phyloP scores from a whole-genome alignment of 1,140 invertebrate species.

The Tetramorium simillimum region DNA sequence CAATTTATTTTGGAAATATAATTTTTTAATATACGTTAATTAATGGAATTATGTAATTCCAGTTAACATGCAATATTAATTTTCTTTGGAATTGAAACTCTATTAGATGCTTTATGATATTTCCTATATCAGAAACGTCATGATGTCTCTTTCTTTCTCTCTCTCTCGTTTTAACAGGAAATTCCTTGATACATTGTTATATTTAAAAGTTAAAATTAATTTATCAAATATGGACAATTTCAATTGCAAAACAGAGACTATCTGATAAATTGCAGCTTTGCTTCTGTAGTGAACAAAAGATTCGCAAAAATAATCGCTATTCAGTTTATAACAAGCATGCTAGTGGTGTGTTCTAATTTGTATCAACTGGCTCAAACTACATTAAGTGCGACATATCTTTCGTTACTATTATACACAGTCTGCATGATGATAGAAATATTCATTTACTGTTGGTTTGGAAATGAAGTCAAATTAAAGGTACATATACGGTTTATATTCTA shows the following conservation, averaged over 20 bases:
- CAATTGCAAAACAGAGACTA: not conserved
- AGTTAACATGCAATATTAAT: not conserved
- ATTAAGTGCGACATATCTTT: constrained; percentile 77
- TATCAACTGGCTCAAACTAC: constrained; percentile 72
- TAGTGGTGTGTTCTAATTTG: constrained; percentile 59
- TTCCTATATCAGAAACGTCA: not conserved
- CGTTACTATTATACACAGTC: constrained; percentile 53
- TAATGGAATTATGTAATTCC: not conserved
- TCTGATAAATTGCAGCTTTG: constrained; percentile 41
- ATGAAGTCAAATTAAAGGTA: constrained; percentile 82
- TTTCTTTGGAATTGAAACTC: not conserved
- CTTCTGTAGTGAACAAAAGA: constrained; percentile 45
- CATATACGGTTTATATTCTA: not conserved
- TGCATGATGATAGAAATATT: constrained; percentile 79
- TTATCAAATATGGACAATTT: not conserved
- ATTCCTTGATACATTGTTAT: not conserved
- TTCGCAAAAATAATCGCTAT: constrained; percentile 60
- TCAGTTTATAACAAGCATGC: constrained; percentile 60
- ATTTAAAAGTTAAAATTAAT: not conserved
- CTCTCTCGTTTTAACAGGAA: not conserved
- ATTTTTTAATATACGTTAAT: not conserved
- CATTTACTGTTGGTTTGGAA: constrained; percentile 87
- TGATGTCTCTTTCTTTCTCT: not conserved
- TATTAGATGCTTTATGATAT: too few species aligned
- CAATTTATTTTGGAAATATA: not conserved